phyloP scores from a whole-genome alignment of 2,113 vertebrate species.

The Siphamia tubifer region DNA sequence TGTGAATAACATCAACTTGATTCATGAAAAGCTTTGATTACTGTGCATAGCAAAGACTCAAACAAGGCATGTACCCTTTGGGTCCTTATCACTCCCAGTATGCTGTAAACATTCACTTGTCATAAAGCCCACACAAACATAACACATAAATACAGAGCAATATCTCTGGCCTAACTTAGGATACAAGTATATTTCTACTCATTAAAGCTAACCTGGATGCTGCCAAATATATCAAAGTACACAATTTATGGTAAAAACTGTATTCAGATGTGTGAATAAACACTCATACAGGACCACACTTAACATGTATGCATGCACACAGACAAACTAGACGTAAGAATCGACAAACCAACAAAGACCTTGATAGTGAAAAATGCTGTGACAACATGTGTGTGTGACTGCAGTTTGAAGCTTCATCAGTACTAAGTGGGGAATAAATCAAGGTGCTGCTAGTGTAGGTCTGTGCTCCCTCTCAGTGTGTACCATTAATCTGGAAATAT shows the following conservation, averaged over 20 bases:
- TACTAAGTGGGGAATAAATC: slow-evolving; percentile 98
- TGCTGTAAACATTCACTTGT: slow-evolving; percentile 36
- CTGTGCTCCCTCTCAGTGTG: slow-evolving; percentile 82
- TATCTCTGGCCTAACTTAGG: background rate
- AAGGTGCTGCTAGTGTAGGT: slow-evolving; percentile 80
- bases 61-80: slow-evolving; percentile 44
- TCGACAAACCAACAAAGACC: slow-evolving; percentile 54
- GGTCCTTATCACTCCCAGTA: slow-evolving; percentile 38
- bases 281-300: background rate
- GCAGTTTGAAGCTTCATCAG: slow-evolving; percentile 96
- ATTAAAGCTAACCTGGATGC: background rate
- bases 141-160: background rate
- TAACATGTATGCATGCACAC: background rate
- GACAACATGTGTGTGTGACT: slow-evolving; percentile 90
- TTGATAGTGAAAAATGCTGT: slow-evolving; percentile 89
- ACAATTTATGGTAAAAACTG: background rate
- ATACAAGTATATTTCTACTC: slow-evolving; percentile 4
- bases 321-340: slow-evolving; percentile 56
- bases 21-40: slow-evolving; percentile 71
- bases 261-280: background rate
- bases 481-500: slow-evolving; percentile 81
- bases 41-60: slow-evolving; percentile 48
- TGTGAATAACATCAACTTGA: slow-evolving; percentile 67
- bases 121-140: background rate
- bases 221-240: background rate